A percentile compares a stretch with the other conserved stretches of the same genome.
These are phyloP conservation scores for Alexandromys fortis DNA, from an alignment of 2,113 vertebrate genomes.

Conservation along the genomic window DNA sequence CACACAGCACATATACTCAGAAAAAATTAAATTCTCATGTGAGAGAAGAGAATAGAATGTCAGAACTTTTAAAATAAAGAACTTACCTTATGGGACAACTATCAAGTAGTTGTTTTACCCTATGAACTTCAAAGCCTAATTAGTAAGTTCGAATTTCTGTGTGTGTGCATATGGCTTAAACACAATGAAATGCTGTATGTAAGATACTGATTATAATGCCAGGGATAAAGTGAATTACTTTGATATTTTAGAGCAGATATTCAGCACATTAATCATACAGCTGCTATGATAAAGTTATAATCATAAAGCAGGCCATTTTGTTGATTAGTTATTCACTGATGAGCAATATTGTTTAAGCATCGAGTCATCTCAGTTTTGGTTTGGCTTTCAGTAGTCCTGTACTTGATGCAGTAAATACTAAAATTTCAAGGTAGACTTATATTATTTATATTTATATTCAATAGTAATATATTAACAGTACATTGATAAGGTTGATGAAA, in stretches of 20 bases:
- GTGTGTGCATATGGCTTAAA: not conserved
- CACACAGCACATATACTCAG: not conserved
- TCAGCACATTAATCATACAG: slow-evolving; percentile 51
- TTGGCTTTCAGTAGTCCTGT: slow-evolving; percentile 74
- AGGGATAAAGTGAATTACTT: slow-evolving; percentile 15
- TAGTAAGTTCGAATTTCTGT: not conserved
- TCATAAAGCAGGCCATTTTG: slow-evolving; percentile 52
- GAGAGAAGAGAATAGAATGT: not conserved
- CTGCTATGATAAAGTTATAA: slow-evolving; percentile 35
- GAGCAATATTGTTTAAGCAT: slow-evolving; percentile 73
- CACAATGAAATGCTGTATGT: not conserved
- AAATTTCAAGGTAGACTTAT: slow-evolving; percentile 74
- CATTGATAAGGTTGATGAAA: slow-evolving; percentile 68
- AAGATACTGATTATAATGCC: slow-evolving; percentile 38
- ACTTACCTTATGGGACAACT: not conserved
- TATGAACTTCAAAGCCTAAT: not conserved
- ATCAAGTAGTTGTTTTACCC: not conserved
- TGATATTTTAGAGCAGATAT: slow-evolving; percentile 44
- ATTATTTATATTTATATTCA: slow-evolving; percentile 73
- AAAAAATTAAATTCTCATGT: not conserved
- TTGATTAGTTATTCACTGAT: slow-evolving; percentile 79
- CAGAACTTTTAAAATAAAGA: not conserved
- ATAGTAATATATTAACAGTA: slow-evolving; percentile 59
- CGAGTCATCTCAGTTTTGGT: slow-evolving; percentile 77
- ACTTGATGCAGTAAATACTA: slow-evolving; percentile 77